Base-by-base conservation (phyloP, 1,140 invertebrate genomes). In the Brachionus asplanchnoidis region DNA sequence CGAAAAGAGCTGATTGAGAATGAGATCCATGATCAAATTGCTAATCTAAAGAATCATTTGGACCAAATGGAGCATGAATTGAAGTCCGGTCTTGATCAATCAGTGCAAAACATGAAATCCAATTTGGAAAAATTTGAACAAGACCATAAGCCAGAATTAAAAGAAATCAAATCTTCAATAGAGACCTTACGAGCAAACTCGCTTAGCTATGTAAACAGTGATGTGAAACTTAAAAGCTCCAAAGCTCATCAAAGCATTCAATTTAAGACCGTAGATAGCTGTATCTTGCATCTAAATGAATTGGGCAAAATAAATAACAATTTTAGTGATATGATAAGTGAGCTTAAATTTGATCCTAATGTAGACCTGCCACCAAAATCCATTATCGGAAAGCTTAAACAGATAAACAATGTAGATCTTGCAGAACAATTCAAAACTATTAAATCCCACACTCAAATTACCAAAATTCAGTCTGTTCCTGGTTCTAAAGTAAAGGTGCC, bases 331-430 rank as follows among this genome's bases (percentile, higher is more conserved):
- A 82, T 82, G 79, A 65, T 60, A 7, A 36, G 40, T 14, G 79
- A 82, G 53, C 53, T 82, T 9, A 82, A n/a, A 82, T 82, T 82
- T 82, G 79, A 82, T 28, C 79, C 79, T 5, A 65, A 60, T 82
- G 53, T 60, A 20, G 79, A 82, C 0, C 32, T 82, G 28, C 79
- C 79, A 82, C 12, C 53, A 12, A 82, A 65, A 36, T 3, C 53
- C 3, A 23, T 82, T 28, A 65, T 82, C n/a, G 79, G 79, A 20
- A 60, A 82, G 17, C n/a, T 82, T 7, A 82, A 82, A 36, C 65
- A 65, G 32, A 82, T 82, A 40, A 82, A 82, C 4, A 44, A 82
- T 9, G 17, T 82, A 40, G 60, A 82, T 46, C 36, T 82, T 9
- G 42, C 17, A 11, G 79, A 82, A 23, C 79, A 82, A 68, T 82